Base-by-base conservation (phyloP, 2,113 vertebrate species). In the Vidua macroura region DNA sequence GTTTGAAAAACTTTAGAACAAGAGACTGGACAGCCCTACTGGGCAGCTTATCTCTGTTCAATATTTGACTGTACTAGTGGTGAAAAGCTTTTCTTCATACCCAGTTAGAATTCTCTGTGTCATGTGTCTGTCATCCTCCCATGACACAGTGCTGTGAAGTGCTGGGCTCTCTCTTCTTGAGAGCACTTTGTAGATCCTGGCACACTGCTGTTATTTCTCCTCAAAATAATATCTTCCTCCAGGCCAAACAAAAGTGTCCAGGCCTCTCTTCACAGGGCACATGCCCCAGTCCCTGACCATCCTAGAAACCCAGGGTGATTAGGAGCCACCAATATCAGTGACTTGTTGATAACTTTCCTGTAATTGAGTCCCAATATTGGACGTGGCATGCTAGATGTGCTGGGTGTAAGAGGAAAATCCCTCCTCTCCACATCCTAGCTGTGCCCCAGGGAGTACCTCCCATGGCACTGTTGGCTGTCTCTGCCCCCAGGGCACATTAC, bases 371-470 rank as follows among this genome's bases (percentile, higher is more conserved):
- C 73, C 44, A 68, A 0, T 7, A 51, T 4, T 28, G 33, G 16
- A 39, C 51, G 15, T 22, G 10, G 5, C 41, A 37, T 59, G n/a
- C 9, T 53, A 53, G n/a, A 35, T 49, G 22, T n/a, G 10, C 11
- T 66, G 27, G 8, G 2, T 35, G 23, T 55, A 51, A 74, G 11
- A 12, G 6, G 8, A 63, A 31, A 44, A 69, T 41, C 11, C 5
- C 13, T 72, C 4, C n/a, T 27, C 16, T 59, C 5, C 0, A 2
- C 7, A 1, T 66, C 11, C 21, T 58, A 27, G 21, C 18, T 66
- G 10, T 81, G 55, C 4, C 25, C 3, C 6, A 25, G 5, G 20
- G 30, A 43, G 13, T 33, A 41, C 10, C 2, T 48, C 18, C 46
- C 13, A 16, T 27, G 20, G 19, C 24, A 41, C 41, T 18, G 14